Evolutionary conservation across 2,888 invertebrate species (phyloP).

Genomic region (Timandra comae): DNA sequence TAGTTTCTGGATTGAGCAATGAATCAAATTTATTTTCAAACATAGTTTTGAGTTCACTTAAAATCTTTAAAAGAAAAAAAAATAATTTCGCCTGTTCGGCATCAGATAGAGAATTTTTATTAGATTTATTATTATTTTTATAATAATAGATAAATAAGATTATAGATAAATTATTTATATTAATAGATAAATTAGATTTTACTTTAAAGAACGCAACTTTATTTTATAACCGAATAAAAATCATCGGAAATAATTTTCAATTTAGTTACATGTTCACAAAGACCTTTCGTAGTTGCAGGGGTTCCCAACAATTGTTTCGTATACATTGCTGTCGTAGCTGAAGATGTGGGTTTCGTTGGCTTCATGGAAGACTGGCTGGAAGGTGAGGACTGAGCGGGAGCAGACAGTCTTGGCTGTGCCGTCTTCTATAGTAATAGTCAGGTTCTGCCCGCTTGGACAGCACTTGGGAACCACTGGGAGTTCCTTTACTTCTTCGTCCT

Average conservation of each 20-base stretch:
- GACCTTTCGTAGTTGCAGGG: slow-evolving; percentile 76
- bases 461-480: slow-evolving; percentile 71
- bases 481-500: slow-evolving; percentile 54
- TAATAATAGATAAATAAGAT: too few relatives aligned
- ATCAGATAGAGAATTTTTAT: too few relatives aligned
- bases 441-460: slow-evolving; percentile 69
- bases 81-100: too few relatives aligned
- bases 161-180: neutral
- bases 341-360: slow-evolving; percentile 70
- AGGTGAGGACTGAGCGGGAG: slow-evolving; percentile 49
- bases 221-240: neutral
- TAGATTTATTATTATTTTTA: too few relatives aligned
- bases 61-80: too few relatives aligned
- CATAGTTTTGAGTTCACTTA: too few relatives aligned
- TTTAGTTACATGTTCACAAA: slow-evolving; percentile 24
- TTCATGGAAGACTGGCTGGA: slow-evolving; percentile 72
- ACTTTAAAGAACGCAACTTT: neutral
- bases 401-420: slow-evolving; percentile 50
- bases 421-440: slow-evolving; percentile 43
- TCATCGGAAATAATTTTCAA: slow-evolving; percentile 2
- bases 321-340: slow-evolving; percentile 60
- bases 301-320: slow-evolving; percentile 74
- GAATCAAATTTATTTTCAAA: too few relatives aligned
- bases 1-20: too few relatives aligned
- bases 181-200: neutral